Base-by-base conservation (phyloP, 2,113 vertebrate genomes). In the Paracanthobrama guichenoti region DNA sequence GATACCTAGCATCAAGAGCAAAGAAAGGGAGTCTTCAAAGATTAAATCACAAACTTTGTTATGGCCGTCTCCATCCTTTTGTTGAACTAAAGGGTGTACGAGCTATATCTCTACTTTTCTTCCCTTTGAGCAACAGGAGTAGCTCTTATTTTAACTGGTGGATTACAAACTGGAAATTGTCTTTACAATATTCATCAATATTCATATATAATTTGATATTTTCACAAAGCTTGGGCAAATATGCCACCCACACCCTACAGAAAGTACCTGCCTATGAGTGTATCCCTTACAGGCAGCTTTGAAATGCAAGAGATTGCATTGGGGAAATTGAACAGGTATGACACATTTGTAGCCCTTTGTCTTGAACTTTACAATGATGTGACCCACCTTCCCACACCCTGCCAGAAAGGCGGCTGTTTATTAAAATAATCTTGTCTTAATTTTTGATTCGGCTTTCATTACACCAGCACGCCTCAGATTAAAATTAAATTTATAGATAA, bases 401-500 rank as follows among this genome's bases (percentile, higher is more conserved):
- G 90, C 80, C 86, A 89, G 90, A 91, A 93, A 92, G 93, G 90
- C 91, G 89, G 60, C 62, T 44, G 76, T 75, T 93, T 93, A 94
- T 94, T 93, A 93, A 92, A 93, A 93, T 93, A 93, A 94, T 93
- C 93, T 93, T 92, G 93, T 93, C 91, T 90, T 89, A 90, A 86
- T 91, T 92, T 91, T 93, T 92, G 91, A 92, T 94, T 93, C 92
- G 90, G 91, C 90, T 93, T 93, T 91, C 91, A 91, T 91, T 92
- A 93, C 90, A 88, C 91, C 91, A 91, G 91, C 91, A 89, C 87
- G 93, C 91, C 92, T 94, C 91, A 92, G 94, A 93, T 94, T 93
- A 92, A 93, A 94, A 94, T 93, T 92, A 93, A 92, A 93, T 93
- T 92, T 93, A 91, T 91, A 93, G 93, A 94, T 94, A 93, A 94